Base-by-base conservation (phyloP, 2,888 invertebrate species). In the Listrodromus nycthemerus region DNA sequence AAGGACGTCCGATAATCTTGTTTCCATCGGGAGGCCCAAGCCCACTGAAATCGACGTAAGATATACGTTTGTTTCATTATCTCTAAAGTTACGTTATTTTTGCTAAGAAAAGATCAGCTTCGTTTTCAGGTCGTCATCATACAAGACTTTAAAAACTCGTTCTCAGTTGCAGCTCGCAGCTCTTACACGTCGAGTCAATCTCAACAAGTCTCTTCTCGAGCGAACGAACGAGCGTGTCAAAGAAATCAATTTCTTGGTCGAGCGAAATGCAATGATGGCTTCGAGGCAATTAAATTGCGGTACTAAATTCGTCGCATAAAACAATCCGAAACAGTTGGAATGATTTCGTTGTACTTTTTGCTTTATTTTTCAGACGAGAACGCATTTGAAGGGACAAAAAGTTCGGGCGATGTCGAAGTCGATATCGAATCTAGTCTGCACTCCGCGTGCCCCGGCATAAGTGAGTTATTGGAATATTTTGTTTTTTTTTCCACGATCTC, bases 201-300 rank as follows among this genome's bases (percentile, higher is more conserved):
- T 94, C 78, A 94, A 94, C 0, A 92, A 94, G 82, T 92, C 94
- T 24, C 91, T 94, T 73, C 88, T 95, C 4, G 94, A 94, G 67
- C 94, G 94, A 88, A 94, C 95, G 0, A 94, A 93, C 85, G 90
- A 92, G 48, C 90, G 94, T 19, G 81, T 95, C 65, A 94, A 94
- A 81, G 94, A 94, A 79, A 94, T 95, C 50, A 93, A 93, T 0
- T 94, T 94, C 92, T 92, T 94, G 58, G 93, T 93, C 0, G 94
- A 95, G 87, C 94, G 94, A 82, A 86, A 84, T 66, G 63, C 76
- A 21, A 33, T 86, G 66, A 71, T 85, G 0, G 81, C 82, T 0
- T 71, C 84, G 8, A 84, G 74, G 66, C 82, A 86, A 78, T 63
- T 83, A 52, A 77, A 81, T 80, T 86, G 86, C 66, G 87, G 87